phyloP scores from a whole-genome alignment of 2,888 invertebrate genomes.

The Caenorhabditis sp. region DNA sequence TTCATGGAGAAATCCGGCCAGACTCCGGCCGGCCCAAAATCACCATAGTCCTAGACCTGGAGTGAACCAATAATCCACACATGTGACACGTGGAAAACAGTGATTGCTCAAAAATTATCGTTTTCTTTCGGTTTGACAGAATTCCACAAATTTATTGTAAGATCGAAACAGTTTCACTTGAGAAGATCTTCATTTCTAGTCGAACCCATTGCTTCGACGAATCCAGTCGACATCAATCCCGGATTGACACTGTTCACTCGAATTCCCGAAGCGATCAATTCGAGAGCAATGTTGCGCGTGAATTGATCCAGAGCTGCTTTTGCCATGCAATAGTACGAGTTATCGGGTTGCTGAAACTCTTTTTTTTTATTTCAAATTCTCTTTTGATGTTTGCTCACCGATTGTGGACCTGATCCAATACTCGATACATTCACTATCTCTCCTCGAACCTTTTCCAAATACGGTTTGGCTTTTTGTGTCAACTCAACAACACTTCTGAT shows the following conservation, averaged over 20 bases:
- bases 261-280: conserved; percentile 12
- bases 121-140: no score
- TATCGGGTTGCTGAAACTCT: conserved; percentile 4
- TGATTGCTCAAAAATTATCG: no score
- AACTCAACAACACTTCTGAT: conserved; percentile 12
- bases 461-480: conserved; percentile 20
- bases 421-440: conserved; percentile 39
- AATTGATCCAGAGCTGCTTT: conserved; percentile 29
- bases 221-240: conserved; percentile 10
- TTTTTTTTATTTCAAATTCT: no score
- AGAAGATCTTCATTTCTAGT: no score
- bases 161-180: no score
- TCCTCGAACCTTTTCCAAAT: conserved; percentile 30
- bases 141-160: no score
- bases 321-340: conserved; percentile 15
- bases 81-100: no score
- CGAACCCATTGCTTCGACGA: conserved; percentile 18
- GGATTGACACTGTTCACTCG: neutral
- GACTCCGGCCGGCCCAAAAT: no score
- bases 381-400: conserved; percentile 1
- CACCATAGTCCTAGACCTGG: no score
- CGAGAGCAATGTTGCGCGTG: conserved; percentile 16
- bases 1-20: no score
- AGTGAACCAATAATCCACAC: no score
- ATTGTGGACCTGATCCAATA: conserved; percentile 18